Evolutionary conservation across 2,113 vertebrate species (phyloP).

Genomic region (Hydropotes inermis): DNA sequence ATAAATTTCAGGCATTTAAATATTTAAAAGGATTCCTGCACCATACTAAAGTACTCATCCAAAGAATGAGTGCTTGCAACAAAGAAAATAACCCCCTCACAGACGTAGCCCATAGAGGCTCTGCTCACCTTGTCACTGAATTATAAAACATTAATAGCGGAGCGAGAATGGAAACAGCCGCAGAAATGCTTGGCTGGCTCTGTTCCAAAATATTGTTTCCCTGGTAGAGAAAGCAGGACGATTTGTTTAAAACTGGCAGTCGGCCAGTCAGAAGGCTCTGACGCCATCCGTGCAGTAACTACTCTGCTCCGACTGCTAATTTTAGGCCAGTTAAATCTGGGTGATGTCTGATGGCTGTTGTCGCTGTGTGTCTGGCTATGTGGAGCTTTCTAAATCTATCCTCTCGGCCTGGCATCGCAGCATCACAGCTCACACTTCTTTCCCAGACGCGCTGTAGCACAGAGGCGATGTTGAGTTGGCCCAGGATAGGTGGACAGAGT

Average conservation of each 20-base stretch:
- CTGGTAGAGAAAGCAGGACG: conserved; percentile 56
- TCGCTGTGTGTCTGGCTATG: conserved; percentile 24
- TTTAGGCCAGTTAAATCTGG: conserved; percentile 72
- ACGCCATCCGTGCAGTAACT: conserved; percentile 44
- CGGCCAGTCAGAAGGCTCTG: conserved; percentile 47
- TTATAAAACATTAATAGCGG: conserved; percentile 61
- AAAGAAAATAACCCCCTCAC: conserved; percentile 57
- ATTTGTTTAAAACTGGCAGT: conserved; percentile 55
- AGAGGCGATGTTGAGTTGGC: background rate
- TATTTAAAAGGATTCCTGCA: conserved; percentile 59
- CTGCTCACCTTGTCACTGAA: conserved; percentile 70
- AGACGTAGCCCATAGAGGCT: conserved; percentile 46
- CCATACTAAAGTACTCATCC: conserved; percentile 56
- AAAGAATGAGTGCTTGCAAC: conserved; percentile 61
- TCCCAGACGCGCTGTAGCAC: background rate
- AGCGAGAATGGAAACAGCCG: conserved; percentile 60
- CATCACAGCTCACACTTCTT: background rate
- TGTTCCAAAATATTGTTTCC: conserved; percentile 71
- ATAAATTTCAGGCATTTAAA: conserved; percentile 64
- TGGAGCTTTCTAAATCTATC: conserved; percentile 64
- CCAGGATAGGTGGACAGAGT: fast-evolving
- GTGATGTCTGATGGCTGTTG: conserved; percentile 49
- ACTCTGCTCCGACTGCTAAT: conserved; percentile 67
- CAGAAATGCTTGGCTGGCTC: conserved; percentile 45
- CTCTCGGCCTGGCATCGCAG: background rate